Percentiles rank a stretch among this genome's conserved stretches.
Conservation (phyloP, 2,797 vertebrate genomes). For the Ceyx erithaca region DNA sequence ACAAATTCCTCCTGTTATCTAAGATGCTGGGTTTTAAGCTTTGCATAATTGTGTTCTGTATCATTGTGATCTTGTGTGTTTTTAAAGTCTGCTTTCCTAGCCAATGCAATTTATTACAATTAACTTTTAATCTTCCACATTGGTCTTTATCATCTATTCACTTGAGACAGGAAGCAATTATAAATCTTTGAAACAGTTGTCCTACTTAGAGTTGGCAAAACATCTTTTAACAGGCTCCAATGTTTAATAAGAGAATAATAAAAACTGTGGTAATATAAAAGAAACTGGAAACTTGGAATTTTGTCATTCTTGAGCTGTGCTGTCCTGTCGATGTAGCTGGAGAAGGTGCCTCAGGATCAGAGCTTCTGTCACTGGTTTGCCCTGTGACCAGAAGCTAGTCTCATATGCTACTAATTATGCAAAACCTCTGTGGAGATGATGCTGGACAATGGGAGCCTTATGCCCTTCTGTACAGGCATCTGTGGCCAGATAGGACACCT, state of each 20-base stretch:
- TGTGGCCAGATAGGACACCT: not conserved
- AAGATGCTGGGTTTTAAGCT: not conserved
- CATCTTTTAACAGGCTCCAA: not conserved
- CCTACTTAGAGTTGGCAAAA: not conserved
- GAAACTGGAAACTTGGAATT: not conserved
- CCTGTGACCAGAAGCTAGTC: not conserved
- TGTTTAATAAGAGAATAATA: not conserved
- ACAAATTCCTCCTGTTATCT: not conserved
- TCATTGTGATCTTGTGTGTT: not conserved
- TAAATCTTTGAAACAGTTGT: conserved; percentile 1
- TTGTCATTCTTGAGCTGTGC: not conserved
- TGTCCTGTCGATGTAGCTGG: accelerated
- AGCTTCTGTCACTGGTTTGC: not conserved
- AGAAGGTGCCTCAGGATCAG: not conserved
- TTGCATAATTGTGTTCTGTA: not conserved
- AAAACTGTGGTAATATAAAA: not conserved
- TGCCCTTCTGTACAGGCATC: not conserved
- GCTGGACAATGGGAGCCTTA: not conserved
- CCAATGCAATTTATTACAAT: not conserved
- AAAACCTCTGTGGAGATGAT: not conserved
- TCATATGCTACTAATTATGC: not conserved
- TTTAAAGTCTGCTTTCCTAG: conserved; percentile 6
- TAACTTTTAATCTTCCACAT: not conserved
- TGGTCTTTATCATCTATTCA: not conserved
- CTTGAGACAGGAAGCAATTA: not conserved